Base-by-base conservation (phyloP, 2,888 invertebrate genomes). In the Autographa pulchrina region DNA sequence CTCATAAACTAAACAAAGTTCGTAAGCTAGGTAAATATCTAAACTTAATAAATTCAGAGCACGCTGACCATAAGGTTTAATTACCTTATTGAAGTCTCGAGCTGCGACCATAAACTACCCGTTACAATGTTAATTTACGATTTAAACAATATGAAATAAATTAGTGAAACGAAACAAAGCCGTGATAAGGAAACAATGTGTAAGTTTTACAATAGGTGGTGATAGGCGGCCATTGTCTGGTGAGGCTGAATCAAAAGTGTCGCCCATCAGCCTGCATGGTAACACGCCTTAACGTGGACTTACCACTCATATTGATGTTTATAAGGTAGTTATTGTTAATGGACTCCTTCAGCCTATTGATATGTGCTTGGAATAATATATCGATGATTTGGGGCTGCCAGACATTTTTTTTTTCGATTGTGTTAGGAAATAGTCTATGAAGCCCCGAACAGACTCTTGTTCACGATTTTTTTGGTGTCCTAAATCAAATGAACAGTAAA, bases 211-310 rank as follows among this genome's bases (percentile, higher is more conserved):
- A 73, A 72, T 60, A 63, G 62, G 25, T 61, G 56, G 58, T 54
- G 52, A 75, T 82, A 81, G 85, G 84, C 75, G 82, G 43, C 78
- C 69, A 87, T 88, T 88, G 87, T 88, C 73, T 72, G 48, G 60
- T 58, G 68, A 66, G 62, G 72, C 78, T 79, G 68, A 70, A 81
- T 83, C 75, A 68, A 70, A 81, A 73, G 52, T 71, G 56, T 75
- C 65, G 66, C 65, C 65, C 58, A 16, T 71, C 75, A 70, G 76
- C 77, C 81, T 84, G 84, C 81, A 73, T 72, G 62, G 76, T 65
- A 77, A 84, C 78, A 67, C 61, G 32, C 64, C 59, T 64, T 76
- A 64, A 66, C 61, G 16, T 58, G 32, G 31, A 8, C 16, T 59
- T 59, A 56, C 54, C 2, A 56, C 20, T 56, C 54, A 56, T 56